Evolutionary conservation across 2,797 vertebrate genomes (phyloP), one percentile per base, ranked within the genome.

Genomic region (Urophycis tenuis): DNA sequence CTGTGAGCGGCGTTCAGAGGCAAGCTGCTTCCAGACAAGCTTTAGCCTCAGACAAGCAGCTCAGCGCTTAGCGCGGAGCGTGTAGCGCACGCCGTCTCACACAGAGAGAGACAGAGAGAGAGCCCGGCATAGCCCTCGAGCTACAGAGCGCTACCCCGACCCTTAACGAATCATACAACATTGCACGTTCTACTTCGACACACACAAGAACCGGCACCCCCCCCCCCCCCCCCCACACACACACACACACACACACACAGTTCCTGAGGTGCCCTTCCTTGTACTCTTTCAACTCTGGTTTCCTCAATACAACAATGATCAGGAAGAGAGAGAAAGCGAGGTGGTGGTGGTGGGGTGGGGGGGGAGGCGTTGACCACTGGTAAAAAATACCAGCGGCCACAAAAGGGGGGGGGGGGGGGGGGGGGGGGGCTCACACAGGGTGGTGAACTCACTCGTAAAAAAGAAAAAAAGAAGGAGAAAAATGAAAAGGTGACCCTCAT

Each of bases 371-470:
- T 86, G 83, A 83, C 80, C 75, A 32, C 17, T 0, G 15, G 49
- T 53, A 3, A n/a, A n/a, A 45, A 53, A 53, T 53, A 53, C 79
- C 82, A 85, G 79, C 79, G 82, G 84, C 88, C 84, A 87, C 86
- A 90, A 86, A 87, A 77, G 80, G 17, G 15, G n/a, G n/a, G n/a
- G n/a, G n/a, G n/a, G n/a, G n/a, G n/a, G n/a, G n/a, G n/a, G n/a
- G 35, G 9, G 35, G 35, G 35, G 73, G 81, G 80, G 85, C 89
- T 75, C 75, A 64, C 60, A 64, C 83, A 81, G 76, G 71, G 84
- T 85, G 87, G 87, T 87, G 87, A 90, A 75, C 15, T 60, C 11
- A 86, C 88, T 90, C 79, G 79, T 32, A 71, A 82, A 84, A 85
- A 87, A 86, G 87, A 82, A 84, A 72, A 32, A 60, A 60, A 22